Evolutionary conservation across 2,113 vertebrate species (phyloP).

Genomic region (Pardalotus punctatus): DNA sequence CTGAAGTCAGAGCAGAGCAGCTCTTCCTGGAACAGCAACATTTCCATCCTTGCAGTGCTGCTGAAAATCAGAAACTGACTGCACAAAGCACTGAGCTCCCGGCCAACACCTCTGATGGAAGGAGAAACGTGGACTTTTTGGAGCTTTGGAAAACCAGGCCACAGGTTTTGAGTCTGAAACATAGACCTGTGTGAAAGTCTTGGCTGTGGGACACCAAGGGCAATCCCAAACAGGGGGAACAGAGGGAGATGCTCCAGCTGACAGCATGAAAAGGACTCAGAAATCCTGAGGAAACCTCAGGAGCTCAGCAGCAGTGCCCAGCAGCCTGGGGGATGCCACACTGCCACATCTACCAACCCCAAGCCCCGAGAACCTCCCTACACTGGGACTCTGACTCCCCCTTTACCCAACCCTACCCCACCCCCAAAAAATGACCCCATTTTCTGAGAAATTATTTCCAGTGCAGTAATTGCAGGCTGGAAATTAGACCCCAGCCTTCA

Average conservation of each 20-base stretch:
- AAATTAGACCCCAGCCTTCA: conserved; percentile 64
- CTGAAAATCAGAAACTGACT: background rate
- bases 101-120: background rate
- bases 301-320: background rate
- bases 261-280: background rate
- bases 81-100: background rate
- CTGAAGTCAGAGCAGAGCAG: rapidly evolving
- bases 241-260: background rate
- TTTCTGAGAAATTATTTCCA: conserved; percentile 34
- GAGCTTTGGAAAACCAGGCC: background rate
- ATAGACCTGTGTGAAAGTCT: background rate
- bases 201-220: background rate
- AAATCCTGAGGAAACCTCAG: background rate
- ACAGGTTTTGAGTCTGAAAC: background rate
- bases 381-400: rapidly evolving
- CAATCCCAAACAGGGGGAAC: rapidly evolving
- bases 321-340: background rate
- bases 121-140: background rate
- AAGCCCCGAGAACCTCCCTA: background rate
- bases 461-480: conserved; percentile 40
- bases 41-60: background rate
- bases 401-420: background rate
- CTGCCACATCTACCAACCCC: background rate
- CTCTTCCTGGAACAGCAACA: rapidly evolving
- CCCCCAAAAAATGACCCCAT: conserved; percentile 7